phyloP scores from a whole-genome alignment of 2,113 vertebrate species.

The Crypturellus undulatus region DNA sequence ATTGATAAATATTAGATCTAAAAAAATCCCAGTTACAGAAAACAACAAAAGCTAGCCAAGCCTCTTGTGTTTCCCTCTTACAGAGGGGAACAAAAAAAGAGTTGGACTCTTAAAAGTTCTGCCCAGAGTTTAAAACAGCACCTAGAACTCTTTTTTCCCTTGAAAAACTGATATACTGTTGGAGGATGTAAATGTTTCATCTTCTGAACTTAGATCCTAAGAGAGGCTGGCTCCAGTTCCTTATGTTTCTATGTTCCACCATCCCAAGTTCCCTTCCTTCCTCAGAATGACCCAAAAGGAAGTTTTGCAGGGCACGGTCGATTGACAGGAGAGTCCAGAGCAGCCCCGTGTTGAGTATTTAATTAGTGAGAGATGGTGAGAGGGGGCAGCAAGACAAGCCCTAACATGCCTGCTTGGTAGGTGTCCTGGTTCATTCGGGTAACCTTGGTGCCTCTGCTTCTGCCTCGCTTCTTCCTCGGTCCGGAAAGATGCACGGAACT shows the following conservation, averaged over 20 bases:
- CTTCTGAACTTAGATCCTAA: neutral
- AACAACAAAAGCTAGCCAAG: neutral
- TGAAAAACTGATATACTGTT: neutral
- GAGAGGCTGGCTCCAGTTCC: neutral
- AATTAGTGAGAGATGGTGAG: neutral
- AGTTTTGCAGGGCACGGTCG: neutral
- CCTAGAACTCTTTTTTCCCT: neutral
- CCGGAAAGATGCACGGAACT: neutral
- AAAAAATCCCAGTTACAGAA: neutral
- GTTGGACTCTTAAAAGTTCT: neutral
- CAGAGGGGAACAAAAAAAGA: neutral
- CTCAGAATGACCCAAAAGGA: neutral
- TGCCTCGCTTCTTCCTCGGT: neutral
- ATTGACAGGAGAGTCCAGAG: neutral
- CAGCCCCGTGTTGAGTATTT: neutral
- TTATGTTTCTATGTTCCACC: neutral
- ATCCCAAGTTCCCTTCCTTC: neutral
- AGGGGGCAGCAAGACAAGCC: neutral
- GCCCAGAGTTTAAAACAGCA: neutral
- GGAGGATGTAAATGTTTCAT: neutral
- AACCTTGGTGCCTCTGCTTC: neutral
- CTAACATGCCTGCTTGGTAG: neutral
- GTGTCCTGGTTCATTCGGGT: neutral
- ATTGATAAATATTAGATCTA: constrained; percentile 1
- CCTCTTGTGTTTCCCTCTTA: neutral